These are phyloP conservation scores for Oryzaephilus surinamensis DNA, from an alignment of 1,140 invertebrate species.

Conservation along the genomic window DNA sequence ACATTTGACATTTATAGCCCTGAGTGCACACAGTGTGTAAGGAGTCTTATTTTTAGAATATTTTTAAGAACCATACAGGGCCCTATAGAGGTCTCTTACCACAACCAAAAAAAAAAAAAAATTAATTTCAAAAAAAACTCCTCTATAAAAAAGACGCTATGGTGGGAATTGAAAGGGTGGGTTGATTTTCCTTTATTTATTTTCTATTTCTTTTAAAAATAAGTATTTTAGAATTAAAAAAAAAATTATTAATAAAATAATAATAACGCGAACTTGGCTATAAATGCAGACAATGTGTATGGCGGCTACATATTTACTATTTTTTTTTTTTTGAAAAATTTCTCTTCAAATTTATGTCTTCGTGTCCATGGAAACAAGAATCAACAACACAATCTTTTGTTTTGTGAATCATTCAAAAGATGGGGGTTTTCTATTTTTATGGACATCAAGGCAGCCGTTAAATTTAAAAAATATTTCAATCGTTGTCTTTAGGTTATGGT, in stretches of 20 bases:
- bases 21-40: slow-evolving; percentile 37
- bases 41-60: too few relatives aligned
- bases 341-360: neutral
- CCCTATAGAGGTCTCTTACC: slow-evolving; percentile 26
- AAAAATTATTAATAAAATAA: slow-evolving; percentile 5
- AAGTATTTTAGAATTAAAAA: neutral
- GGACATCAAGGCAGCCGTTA: slow-evolving; percentile 4
- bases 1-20: slow-evolving; percentile 25
- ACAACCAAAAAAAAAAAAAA: too few relatives aligned
- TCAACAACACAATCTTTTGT: too few relatives aligned
- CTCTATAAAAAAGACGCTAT: too few relatives aligned
- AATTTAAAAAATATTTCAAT: neutral
- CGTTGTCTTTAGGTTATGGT: slow-evolving; percentile 19
- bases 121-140: too few relatives aligned
- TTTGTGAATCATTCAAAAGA: too few relatives aligned
- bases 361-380: too few relatives aligned
- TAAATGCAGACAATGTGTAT: slow-evolving; percentile 39
- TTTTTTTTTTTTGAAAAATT: too few relatives aligned
- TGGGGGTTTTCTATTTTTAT: too few relatives aligned
- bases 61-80: slow-evolving; percentile 34
- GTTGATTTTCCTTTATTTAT: slow-evolving; percentile 6
- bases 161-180: too few relatives aligned
- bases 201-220: slow-evolving; percentile 8
- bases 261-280: slow-evolving; percentile 23
- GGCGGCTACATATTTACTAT: too few relatives aligned